A percentile compares a stretch with the other conserved stretches of the same genome.
Conservation (phyloP, 2,888 invertebrate genomes). For the Caradrina kadenii region DNA sequence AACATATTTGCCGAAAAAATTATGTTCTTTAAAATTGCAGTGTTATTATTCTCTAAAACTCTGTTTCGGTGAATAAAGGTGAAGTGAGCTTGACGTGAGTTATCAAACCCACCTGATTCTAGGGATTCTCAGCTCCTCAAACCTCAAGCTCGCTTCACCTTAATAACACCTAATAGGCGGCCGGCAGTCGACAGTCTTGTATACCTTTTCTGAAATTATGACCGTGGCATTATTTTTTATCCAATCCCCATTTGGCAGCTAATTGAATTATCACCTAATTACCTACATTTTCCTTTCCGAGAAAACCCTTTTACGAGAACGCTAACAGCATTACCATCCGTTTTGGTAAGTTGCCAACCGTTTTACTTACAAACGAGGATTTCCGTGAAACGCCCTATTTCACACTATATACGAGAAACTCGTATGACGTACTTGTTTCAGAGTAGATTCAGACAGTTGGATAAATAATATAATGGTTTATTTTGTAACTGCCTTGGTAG, state of each 20-base stretch:
- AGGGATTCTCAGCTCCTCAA: no score
- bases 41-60: no score
- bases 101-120: no score
- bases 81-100: no score
- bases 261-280: slow-evolving; percentile 10
- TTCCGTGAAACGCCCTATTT: slow-evolving; percentile 50
- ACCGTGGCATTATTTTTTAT: no score
- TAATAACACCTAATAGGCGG: no score
- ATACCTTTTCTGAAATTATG: no score
- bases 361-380: slow-evolving; percentile 5
- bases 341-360: slow-evolving; percentile 51
- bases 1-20: no score
- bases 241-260: slow-evolving; percentile 10
- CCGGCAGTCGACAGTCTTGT: no score
- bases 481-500: background rate
- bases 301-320: slow-evolving; percentile 43
- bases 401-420: slow-evolving; percentile 41
- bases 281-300: slow-evolving; percentile 33
- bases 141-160: no score
- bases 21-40: no score
- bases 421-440: slow-evolving; percentile 44
- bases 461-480: slow-evolving; percentile 31
- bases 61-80: no score
- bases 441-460: slow-evolving; percentile 19
- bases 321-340: slow-evolving; percentile 41